Evolutionary conservation across 2,113 vertebrate genomes (phyloP).

Genomic region (Columba livia): DNA sequence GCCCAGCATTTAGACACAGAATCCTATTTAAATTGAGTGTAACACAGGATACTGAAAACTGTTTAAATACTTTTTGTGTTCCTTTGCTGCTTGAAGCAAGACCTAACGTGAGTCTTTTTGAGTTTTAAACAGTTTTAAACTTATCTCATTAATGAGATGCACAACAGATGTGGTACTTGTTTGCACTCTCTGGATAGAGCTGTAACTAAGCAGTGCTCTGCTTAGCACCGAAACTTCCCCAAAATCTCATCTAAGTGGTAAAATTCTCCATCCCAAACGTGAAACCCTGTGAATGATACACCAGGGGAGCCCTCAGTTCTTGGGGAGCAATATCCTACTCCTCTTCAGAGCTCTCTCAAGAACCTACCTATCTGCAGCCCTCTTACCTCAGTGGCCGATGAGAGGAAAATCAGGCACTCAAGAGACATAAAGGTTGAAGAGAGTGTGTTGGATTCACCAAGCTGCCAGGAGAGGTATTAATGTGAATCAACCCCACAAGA

Average conservation of each 20-base stretch:
- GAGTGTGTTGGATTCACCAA: not conserved
- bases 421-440: not conserved
- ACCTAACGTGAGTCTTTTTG: not conserved
- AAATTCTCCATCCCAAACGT: not conserved
- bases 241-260: not conserved
- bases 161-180: not conserved
- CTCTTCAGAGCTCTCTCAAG: not conserved
- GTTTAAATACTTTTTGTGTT: not conserved
- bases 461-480: not conserved
- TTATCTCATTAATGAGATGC: not conserved
- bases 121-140: not conserved
- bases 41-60: not conserved
- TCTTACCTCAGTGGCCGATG: rapidly evolving
- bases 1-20: not conserved
- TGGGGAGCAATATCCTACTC: not conserved
- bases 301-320: not conserved
- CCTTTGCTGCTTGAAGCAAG: slow-evolving; percentile 1
- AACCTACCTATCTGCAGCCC: not conserved
- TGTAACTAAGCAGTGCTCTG: not conserved
- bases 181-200: not conserved
- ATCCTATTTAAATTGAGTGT: not conserved
- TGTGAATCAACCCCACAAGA: not conserved
- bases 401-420: not conserved
- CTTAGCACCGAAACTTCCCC: not conserved
- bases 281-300: not conserved